phyloP scores from a whole-genome alignment of 1,140 invertebrate genomes.

The Drosophila albomicans region DNA sequence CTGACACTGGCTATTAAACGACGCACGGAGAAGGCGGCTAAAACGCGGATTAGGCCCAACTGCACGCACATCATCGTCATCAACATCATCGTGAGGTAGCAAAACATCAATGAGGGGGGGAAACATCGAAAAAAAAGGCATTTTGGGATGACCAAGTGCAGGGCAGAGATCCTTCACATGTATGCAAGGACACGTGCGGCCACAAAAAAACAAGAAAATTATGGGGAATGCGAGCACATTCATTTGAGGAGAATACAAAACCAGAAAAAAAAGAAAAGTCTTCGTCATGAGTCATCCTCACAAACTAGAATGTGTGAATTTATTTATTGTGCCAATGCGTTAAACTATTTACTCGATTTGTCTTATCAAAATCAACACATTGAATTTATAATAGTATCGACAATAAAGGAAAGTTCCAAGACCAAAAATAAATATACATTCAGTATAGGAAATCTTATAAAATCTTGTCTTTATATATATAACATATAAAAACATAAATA shows the following conservation, averaged over 20 bases:
- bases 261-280: no score
- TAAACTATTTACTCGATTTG: no score
- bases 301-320: not conserved
- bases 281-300: not conserved
- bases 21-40: slow-evolving; percentile 51
- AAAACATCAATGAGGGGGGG: slow-evolving; percentile 7
- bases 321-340: no score
- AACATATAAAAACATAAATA: no score
- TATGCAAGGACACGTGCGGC: slow-evolving; percentile 50
- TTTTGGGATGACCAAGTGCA: not conserved
- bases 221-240: not conserved
- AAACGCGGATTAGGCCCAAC: slow-evolving; percentile 76
- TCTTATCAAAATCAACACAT: not conserved
- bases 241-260: not conserved
- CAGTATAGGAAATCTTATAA: no score
- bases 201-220: not conserved
- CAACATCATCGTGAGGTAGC: slow-evolving; percentile 33
- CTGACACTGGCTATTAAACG: slow-evolving; percentile 20
- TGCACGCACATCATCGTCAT: slow-evolving; percentile 63
- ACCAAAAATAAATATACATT: no score
- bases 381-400: not conserved
- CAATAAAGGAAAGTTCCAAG: no score
- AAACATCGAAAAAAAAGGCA: not conserved
- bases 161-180: slow-evolving; percentile 25
- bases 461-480: no score